Percentiles rank a stretch among this genome's conserved stretches.
Conservation (phyloP, 1,140 invertebrate genomes). For the Whitmania pigra region DNA sequence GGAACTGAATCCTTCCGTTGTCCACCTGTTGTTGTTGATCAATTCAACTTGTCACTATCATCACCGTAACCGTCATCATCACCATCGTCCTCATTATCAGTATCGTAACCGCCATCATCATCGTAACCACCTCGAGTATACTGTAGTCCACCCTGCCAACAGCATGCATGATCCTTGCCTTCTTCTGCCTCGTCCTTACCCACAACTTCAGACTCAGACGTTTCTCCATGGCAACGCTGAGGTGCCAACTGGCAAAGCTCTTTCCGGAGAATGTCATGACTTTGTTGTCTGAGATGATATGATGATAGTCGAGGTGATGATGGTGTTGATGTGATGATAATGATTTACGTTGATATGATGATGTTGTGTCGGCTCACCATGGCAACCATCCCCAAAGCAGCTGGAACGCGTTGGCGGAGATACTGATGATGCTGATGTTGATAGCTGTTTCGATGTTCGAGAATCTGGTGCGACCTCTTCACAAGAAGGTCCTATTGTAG, state of each 20-base stretch:
- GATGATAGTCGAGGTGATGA: not conserved
- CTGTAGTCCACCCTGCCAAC: constrained; percentile 75
- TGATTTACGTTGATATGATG: too few species aligned
- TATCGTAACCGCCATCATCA: constrained; percentile 25
- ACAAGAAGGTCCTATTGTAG: too few species aligned
- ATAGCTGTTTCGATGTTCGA: too few species aligned
- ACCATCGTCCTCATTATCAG: not conserved
- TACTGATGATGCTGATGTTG: too few species aligned
- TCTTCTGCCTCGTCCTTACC: constrained; percentile 47
- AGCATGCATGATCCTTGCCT: constrained; percentile 71
- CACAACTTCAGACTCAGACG: constrained; percentile 27
- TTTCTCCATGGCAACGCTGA: constrained; percentile 21
- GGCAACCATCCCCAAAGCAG: too few species aligned
- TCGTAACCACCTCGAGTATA: constrained; percentile 49
- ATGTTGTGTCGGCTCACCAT: too few species aligned
- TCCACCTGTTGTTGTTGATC: constrained; percentile 46
- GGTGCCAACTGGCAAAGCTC: constrained; percentile 32
- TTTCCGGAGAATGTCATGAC: constrained; percentile 29
- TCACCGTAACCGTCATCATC: not conserved
- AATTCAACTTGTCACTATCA: not conserved
- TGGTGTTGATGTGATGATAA: too few species aligned
- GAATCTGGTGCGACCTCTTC: too few species aligned
- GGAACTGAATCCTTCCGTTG: constrained; percentile 70
- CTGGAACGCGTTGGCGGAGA: too few species aligned
- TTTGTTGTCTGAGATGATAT: constrained; percentile 19